Evolutionary conservation across 2,888 invertebrate genomes (phyloP).

Genomic region (Branchellion lobata): DNA sequence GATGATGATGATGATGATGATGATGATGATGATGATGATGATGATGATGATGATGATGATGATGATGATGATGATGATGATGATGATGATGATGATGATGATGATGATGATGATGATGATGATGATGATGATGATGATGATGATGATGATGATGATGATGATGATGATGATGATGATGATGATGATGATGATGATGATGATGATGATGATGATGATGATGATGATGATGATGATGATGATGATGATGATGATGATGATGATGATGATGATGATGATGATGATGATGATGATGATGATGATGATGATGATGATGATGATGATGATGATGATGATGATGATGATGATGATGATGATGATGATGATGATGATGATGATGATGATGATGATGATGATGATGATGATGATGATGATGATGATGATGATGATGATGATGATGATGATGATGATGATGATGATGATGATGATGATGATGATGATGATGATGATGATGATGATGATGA

Average conservation of each 20-base stretch:
- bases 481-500: neutral
- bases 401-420: constrained; percentile 13
- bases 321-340: neutral
- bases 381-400: neutral
- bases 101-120: neutral
- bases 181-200: neutral
- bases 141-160: neutral
- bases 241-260: neutral
- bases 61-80: constrained; percentile 11
- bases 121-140: constrained; percentile 12
- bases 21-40: constrained; percentile 13
- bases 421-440: neutral
- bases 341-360: neutral
- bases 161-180: constrained; percentile 13
- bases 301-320: constrained; percentile 11
- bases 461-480: constrained; percentile 6
- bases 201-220: constrained; percentile 14
- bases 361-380: constrained; percentile 12
- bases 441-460: constrained; percentile 14
- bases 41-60: neutral
- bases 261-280: constrained; percentile 13
- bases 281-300: neutral
- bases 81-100: neutral
- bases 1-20: neutral
- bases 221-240: constrained; percentile 6